phyloP scores from a whole-genome alignment of 2,113 vertebrate species.

The Coreoperca whiteheadi region DNA sequence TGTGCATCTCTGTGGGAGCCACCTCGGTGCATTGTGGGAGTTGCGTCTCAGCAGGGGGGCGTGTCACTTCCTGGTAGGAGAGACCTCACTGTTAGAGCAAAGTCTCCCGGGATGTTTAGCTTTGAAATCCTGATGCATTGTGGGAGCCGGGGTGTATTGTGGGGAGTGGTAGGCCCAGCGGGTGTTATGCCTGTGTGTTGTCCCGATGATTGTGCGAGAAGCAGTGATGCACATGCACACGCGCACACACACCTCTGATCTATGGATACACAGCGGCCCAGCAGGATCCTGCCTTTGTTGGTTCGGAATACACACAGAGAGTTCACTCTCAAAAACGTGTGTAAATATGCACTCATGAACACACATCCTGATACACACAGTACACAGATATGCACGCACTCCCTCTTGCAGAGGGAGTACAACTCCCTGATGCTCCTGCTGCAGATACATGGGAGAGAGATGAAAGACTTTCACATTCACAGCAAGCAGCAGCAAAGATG shows the following conservation, averaged over 20 bases:
- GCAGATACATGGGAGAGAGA: constrained; percentile 74
- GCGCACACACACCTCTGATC: constrained; percentile 65
- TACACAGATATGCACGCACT: constrained; percentile 42
- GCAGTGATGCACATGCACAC: constrained; percentile 31
- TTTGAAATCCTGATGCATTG: constrained; percentile 81
- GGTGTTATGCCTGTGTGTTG: constrained; percentile 67
- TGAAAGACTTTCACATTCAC: constrained; percentile 75
- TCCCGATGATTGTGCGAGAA: constrained; percentile 57
- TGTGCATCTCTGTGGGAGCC: constrained; percentile 64
- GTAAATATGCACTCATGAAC: constrained; percentile 58
- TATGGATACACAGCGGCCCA: constrained; percentile 74
- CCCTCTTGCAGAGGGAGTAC: constrained; percentile 66
- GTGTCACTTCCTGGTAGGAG: constrained; percentile 80
- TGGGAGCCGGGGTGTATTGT: constrained; percentile 71
- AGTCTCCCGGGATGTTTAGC: constrained; percentile 72
- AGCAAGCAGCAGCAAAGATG: constrained; percentile 61
- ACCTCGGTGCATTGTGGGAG: constrained; percentile 76
- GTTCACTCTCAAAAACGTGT: constrained; percentile 58
- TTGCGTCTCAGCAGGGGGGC: constrained; percentile 73
- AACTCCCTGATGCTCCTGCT: constrained; percentile 69
- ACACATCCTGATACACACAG: constrained; percentile 42
- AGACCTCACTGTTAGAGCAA: constrained; percentile 76
- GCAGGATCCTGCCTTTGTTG: constrained; percentile 76
- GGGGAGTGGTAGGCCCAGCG: constrained; percentile 69
- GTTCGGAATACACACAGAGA: constrained; percentile 66